Base-by-base conservation (phyloP, 2,797 vertebrate genomes). In the Falco naumanni region DNA sequence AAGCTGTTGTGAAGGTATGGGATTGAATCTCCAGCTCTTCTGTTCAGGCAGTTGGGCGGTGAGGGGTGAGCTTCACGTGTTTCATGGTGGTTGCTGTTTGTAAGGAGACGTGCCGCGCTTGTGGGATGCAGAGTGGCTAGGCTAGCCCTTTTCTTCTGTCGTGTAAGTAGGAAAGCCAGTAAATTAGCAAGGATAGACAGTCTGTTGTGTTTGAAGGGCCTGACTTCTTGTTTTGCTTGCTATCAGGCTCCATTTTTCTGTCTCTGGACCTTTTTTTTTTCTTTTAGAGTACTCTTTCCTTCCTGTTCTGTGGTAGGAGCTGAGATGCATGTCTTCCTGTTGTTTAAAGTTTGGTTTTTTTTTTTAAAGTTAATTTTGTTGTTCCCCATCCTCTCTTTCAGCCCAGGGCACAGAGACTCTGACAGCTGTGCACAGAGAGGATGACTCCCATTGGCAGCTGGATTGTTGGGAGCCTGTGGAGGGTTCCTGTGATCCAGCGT, bases 281-380 rank as follows among this genome's bases (percentile, higher is more conserved):
- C 6, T 47, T 93, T 50, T 50, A 54, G 28, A 41, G 26, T 85
- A 47, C 50, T 83, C 68, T 71, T 91, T 87, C 66, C 37, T 77
- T 92, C 92, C 92, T 91, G 84, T 83, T 65, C 68, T 85, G 76
- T 4, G 48, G 56, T 22, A 56, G 56, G 45, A 92, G 56, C 22
- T 4, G 11, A 91, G 75, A 80, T 77, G 45, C 0, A 0, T 41
- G 19, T 78, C 87, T 94, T 87, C 64, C 78, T 78, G 78, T 84
- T 92, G 21, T 50, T 53, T 25, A 80, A 60, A 75, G 50, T 54
- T 34, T 34, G 10, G 5, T 11, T 39, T 39, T 39, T 37, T 37
- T 37, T 39, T 39, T 39, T 39, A 11, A 39, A 39, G 77, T 65
- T 71, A 26, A 39, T 75, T 91, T 78, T 74, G 37, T 82, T 70